Evolutionary conservation across 2,113 vertebrate genomes (phyloP), one percentile per base, ranked within the genome.

Genomic region (Antennarius striatus): DNA sequence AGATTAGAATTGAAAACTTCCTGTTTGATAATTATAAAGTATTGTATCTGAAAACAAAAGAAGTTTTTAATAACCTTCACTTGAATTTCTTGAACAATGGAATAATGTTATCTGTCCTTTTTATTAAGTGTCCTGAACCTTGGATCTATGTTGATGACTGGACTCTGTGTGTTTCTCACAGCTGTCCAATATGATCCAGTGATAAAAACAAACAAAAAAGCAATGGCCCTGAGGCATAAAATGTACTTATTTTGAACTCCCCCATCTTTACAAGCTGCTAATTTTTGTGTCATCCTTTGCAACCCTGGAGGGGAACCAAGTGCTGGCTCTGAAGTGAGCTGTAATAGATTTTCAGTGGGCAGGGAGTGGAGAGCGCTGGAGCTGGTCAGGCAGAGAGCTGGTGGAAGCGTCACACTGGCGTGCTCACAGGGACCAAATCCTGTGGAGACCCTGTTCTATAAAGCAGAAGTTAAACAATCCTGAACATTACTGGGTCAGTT

Each of bases 61-160:
- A 55, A 2, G 50, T 77, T 79, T 79, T 76, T 63, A 77, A 81
- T 83, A 81, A 75, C 61, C 49, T 68, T 54, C 55, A 61, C 52
- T 36, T 36, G 29, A 66, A 55, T 68, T 63, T 58, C 32, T 28
- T 47, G 45, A 71, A 70, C 60, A 40, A 40, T 63, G 14, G 22
- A 10, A 83, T 70, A 90, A 85, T 84, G 80, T 84, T 85, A 88
- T 88, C 86, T 83, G 86, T 57, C 86, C 86, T 89, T 88, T 78
- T 56, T 49, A 68, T 76, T 67, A 76, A 79, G 73, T 75, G 46
- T 17, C 15, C 39, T 58, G 32, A 63, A 30, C 40, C 39, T 50
- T 13, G 39, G 64, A 64, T 47, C 40, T 4, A 1, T 64, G 81
- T 54, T 62, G 52, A 32, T 64, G 43, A 61, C n/a, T 57, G 54